phyloP scores from a whole-genome alignment of 2,888 invertebrate genomes.

The Trichacis sp. region DNA sequence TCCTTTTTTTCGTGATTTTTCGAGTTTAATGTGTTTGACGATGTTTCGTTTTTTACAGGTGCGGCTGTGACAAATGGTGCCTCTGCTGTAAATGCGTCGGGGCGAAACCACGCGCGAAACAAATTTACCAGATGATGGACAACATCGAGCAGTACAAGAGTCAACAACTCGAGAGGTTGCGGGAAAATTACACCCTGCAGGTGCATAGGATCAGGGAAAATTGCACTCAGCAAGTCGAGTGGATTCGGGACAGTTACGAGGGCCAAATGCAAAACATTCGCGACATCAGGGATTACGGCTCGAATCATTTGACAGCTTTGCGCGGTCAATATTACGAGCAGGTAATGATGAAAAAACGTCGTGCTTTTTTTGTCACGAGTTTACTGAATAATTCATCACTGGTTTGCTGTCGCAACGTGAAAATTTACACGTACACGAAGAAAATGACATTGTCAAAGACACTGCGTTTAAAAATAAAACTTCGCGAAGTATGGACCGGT shows the following conservation, averaged over 20 bases:
- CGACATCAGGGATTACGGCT: slow-evolving; percentile 92
- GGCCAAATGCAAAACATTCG: slow-evolving; percentile 87
- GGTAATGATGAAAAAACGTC: slow-evolving; percentile 69
- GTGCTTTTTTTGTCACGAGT: too few relatives aligned
- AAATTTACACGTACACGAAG: too few relatives aligned
- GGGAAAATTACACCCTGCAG: slow-evolving; percentile 93
- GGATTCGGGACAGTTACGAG: slow-evolving; percentile 92
- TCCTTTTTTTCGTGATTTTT: too few relatives aligned
- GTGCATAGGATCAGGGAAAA: slow-evolving; percentile 93
- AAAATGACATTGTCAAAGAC: too few relatives aligned
- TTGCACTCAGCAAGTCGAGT: slow-evolving; percentile 93
- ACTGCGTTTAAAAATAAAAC: too few relatives aligned
- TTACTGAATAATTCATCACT: too few relatives aligned
- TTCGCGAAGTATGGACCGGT: too few relatives aligned
- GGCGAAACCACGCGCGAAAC: slow-evolving; percentile 82
- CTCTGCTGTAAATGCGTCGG: slow-evolving; percentile 80
- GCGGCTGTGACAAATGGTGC: slow-evolving; percentile 80
- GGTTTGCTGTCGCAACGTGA: too few relatives aligned
- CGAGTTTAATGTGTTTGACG: too few relatives aligned
- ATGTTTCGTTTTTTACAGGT: too few relatives aligned
- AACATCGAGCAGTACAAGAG: slow-evolving; percentile 91
- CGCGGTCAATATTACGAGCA: slow-evolving; percentile 94
- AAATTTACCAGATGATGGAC: slow-evolving; percentile 89
- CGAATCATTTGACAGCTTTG: slow-evolving; percentile 85
- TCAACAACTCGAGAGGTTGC: slow-evolving; percentile 86